Evolutionary conservation across 2,113 vertebrate genomes (phyloP), one percentile per base, ranked within the genome.

Genomic region (Odobenus rosmarus): DNA sequence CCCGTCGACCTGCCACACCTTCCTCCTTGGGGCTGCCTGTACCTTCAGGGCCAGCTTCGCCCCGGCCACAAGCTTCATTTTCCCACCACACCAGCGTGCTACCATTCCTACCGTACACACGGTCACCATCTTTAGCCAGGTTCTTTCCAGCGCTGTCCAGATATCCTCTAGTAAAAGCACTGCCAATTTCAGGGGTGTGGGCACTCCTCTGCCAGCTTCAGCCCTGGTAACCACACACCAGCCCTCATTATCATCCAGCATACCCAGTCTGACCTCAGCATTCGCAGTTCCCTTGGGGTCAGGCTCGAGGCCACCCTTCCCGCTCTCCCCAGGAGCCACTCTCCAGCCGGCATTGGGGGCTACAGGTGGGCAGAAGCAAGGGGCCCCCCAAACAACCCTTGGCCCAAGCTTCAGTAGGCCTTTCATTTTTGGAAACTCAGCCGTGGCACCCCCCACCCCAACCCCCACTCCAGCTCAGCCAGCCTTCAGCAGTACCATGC

Each of bases 371-470:
- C 98, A 97, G 87, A 98, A 93, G 0, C 71, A 74, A 0, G 61
- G 42, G 5, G 2, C 10, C 53, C 90, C 11, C 90, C 98, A 96
- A 57, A 87, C 97, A 0, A 2, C 92, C 1, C 1, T 98, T 1
- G 98, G 98, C 36, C 98, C 99, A 0, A 97, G 99, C 42, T 98
- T 98, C 94, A 91, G 95, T 18, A 72, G 82, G 0, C 49, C 98
- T 0, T 99, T 99, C 82, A 57, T 91, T 3, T 99, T 99, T 0
- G 99, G 99, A 33, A 95, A 97, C 1, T 61, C 99, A 0, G 5
- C 95, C 0, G 91, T 97, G 3, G 98, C 97, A 28, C 26, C 95
- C 0, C 10, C 90, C 0, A 57, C 4, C 36, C 64, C 64, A 8
- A 7, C 1, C 33, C 31, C 31, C 15, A 4, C 33, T 28, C 31